A percentile compares a stretch with the other conserved stretches of the same genome.
These are phyloP conservation scores for Marronus borbonicus DNA, from an alignment of 2,888 invertebrate genomes.

Conservation along the genomic window DNA sequence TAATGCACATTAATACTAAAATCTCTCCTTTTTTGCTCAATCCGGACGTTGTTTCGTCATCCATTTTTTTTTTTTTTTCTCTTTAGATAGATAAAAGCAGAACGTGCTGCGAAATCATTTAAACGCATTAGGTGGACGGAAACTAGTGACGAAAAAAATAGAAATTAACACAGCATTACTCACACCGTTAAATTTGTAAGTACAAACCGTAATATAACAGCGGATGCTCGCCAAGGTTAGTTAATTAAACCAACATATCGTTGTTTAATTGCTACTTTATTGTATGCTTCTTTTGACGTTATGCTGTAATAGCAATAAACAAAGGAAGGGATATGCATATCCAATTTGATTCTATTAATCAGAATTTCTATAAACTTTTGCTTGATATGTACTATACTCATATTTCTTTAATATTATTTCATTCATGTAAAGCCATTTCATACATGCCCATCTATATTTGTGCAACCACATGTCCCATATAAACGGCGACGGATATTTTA, in stretches of 20 bases:
- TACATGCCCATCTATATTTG: background rate
- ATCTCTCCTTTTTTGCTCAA: too few relatives aligned
- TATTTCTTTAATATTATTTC: too few relatives aligned
- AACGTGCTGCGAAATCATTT: conserved; percentile 33
- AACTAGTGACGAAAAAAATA: conserved; percentile 7
- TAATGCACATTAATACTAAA: too few relatives aligned
- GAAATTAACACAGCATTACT: conserved; percentile 23
- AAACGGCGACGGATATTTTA: background rate
- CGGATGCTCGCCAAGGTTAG: conserved; percentile 30
- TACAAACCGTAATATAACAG: background rate
- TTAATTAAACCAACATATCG: conserved; percentile 16
- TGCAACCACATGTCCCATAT: conserved; percentile 3
- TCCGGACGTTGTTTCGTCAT: conserved; percentile 11
- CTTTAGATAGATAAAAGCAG: background rate
- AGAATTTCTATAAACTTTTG: too few relatives aligned
- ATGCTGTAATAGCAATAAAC: too few relatives aligned
- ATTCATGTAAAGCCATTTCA: background rate
- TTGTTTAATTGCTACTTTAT: conserved; percentile 7
- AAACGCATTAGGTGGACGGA: conserved; percentile 30
- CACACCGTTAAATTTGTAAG: conserved; percentile 16
- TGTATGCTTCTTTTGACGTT: background rate
- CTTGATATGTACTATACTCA: too few relatives aligned
- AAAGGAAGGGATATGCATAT: too few relatives aligned
- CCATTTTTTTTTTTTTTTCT: background rate
- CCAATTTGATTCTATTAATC: too few relatives aligned